Percentiles rank a stretch among this genome's conserved stretches.
Conservation (phyloP, 2,113 vertebrate genomes). For the Antechinus stuartii region DNA sequence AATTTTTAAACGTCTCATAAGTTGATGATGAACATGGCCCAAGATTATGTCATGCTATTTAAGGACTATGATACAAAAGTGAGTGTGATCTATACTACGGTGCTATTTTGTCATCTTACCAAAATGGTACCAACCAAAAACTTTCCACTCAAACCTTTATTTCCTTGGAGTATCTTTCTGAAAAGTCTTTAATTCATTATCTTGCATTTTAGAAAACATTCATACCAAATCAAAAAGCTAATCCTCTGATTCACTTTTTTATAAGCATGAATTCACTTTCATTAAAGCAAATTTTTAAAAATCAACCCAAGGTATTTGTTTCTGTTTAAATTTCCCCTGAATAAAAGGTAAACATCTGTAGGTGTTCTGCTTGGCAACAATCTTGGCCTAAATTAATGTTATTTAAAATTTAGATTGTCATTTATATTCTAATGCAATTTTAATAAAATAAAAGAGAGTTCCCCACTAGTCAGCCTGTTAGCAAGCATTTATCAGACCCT, state of each 20-base stretch:
- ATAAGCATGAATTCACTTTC: constrained; percentile 5
- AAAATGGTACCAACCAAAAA: constrained; percentile 17
- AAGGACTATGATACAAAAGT: background rate
- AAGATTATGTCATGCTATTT: background rate
- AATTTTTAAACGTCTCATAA: constrained; percentile 31
- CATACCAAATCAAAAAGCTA: constrained; percentile 19
- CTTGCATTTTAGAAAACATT: constrained; percentile 19
- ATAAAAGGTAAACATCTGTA: background rate
- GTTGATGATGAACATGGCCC: background rate
- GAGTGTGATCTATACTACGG: background rate
- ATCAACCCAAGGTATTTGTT: background rate
- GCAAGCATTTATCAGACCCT: background rate
- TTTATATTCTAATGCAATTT: background rate
- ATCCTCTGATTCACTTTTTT: background rate
- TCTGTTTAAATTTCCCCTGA: background rate
- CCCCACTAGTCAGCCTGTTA: background rate
- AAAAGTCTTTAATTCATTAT: constrained; percentile 47
- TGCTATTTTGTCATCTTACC: background rate
- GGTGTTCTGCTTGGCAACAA: constrained; percentile 20
- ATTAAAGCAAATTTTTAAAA: constrained; percentile 31
- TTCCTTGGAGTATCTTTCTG: constrained; percentile 17
- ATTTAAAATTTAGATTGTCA: constrained; percentile 37
- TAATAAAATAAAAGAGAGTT: background rate
- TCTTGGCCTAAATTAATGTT: background rate
- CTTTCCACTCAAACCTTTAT: background rate